phyloP scores from a whole-genome alignment of 2,113 vertebrate genomes.

The Peromyscus polionotus region DNA sequence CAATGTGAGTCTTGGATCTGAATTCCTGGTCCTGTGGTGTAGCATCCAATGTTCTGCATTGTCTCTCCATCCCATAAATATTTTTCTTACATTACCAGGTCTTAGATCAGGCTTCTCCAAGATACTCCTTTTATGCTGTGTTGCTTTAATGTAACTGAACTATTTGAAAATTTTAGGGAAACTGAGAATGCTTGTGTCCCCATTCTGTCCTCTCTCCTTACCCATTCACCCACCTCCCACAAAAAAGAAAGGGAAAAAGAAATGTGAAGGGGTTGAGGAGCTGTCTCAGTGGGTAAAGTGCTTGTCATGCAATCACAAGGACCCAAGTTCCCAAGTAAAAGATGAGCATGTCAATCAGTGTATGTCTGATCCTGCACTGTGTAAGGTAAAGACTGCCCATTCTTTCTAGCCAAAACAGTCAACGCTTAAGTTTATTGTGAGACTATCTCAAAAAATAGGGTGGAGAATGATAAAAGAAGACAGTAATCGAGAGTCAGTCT shows the following conservation, averaged over 20 bases:
- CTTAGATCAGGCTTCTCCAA: neutral
- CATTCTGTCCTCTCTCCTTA: neutral
- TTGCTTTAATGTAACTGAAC: neutral
- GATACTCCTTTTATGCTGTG: neutral
- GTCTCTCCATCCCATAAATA: neutral
- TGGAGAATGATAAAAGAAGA: neutral
- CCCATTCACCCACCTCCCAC: no score
- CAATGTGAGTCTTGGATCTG: neutral
- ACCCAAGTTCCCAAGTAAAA: neutral
- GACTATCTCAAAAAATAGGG: neutral
- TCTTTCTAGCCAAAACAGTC: neutral
- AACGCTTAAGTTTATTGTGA: neutral
- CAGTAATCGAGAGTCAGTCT: neutral
- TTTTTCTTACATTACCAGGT: conserved; percentile 33
- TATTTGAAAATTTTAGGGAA: neutral
- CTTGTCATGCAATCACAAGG: neutral
- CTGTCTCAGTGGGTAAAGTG: neutral
- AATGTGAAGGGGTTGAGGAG: no score
- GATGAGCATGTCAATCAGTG: neutral
- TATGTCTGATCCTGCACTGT: neutral
- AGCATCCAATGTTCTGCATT: neutral
- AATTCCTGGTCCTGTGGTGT: neutral
- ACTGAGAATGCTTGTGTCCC: neutral
- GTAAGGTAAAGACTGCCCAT: neutral
- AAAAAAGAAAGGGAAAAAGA: neutral